phyloP scores from a whole-genome alignment of 53 echinoderm and acorn worm genomes.

The Holothuria scabra region DNA sequence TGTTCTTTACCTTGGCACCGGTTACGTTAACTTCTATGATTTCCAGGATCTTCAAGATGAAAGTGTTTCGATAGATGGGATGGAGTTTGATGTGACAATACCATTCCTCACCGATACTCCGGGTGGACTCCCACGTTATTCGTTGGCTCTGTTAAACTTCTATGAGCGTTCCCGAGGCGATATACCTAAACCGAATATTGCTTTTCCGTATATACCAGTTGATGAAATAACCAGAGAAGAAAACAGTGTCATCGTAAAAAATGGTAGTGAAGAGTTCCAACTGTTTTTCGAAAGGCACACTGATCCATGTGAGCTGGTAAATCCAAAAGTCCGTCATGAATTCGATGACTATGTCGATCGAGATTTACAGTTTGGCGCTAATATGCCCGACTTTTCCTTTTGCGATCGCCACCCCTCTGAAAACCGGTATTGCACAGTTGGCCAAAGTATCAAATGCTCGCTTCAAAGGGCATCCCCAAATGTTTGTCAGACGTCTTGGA shows the following conservation, averaged over 20 bases:
- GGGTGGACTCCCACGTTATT: background rate
- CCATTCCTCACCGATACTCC: background rate
- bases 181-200: background rate
- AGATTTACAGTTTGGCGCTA: background rate
- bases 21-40: background rate
- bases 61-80: background rate
- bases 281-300: background rate
- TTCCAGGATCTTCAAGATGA: background rate
- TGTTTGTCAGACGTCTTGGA: background rate
- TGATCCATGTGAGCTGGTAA: background rate
- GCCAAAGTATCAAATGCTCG: background rate
- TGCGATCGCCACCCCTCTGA: background rate
- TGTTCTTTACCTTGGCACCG: background rate
- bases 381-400: background rate
- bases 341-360: background rate
- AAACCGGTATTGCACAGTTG: background rate
- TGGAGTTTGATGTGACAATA: background rate
- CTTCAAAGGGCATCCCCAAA: background rate
- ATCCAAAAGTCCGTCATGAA: background rate
- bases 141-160: background rate
- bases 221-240: background rate
- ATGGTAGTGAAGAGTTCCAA: background rate
- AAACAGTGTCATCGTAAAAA: background rate
- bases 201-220: constrained; percentile 16
- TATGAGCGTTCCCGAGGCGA: constrained; percentile 5